Percentiles rank a stretch among this genome's conserved stretches.
Conservation (phyloP, 2,113 vertebrate species). For the Isichthys henryi region DNA sequence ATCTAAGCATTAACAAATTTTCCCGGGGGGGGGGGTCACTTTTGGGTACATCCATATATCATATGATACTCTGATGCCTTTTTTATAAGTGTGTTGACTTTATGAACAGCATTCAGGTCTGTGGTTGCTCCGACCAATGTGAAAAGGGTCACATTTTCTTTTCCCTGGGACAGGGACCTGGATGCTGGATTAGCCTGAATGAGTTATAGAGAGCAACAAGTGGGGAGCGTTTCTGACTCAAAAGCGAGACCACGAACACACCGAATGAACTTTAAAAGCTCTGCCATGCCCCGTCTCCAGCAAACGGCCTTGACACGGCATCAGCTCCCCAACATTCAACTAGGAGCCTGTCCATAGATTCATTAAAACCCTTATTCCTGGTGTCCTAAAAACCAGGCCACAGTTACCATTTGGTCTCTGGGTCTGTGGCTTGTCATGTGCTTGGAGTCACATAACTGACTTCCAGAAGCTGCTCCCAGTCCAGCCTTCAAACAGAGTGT, state of each 20-base stretch:
- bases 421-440: background rate
- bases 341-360: background rate
- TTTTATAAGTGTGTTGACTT: background rate
- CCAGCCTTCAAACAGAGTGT: background rate
- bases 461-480: background rate
- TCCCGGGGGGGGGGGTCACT: background rate
- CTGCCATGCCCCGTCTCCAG: background rate
- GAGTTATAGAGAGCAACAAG: background rate
- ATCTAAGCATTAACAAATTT: background rate
- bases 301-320: background rate
- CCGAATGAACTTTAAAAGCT: background rate
- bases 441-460: background rate
- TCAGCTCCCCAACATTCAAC: background rate
- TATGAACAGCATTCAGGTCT: background rate
- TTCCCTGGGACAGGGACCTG: background rate
- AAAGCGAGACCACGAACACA: background rate
- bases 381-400: background rate
- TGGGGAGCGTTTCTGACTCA: background rate
- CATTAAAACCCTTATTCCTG: background rate
- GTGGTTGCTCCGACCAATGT: background rate
- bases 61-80: background rate
- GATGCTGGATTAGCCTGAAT: background rate
- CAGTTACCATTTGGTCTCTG: background rate
- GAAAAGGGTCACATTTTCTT: background rate
- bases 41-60: background rate